Base-by-base conservation (phyloP, 1,140 invertebrate species). In the Rhopalosiphum padi region DNA sequence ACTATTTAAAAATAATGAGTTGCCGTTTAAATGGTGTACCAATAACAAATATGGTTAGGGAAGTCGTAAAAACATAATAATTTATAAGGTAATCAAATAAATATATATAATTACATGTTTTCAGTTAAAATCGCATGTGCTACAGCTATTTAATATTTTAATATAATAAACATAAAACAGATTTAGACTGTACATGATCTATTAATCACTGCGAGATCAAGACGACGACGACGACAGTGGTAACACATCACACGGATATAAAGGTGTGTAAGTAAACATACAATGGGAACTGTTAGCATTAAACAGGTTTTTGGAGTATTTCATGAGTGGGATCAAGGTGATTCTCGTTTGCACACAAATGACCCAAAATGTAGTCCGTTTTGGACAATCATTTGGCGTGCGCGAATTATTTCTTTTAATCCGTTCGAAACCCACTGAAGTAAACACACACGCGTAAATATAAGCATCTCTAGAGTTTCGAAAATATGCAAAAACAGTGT, bases 341-440 rank as follows among this genome's bases (percentile, higher is more conserved):
- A 82, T 46, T 91, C 55, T 43, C 90, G 60, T 91, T 91, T 91
- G 60, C 90, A 77, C 90, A 77, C 55, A 91, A 91, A 91, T 77
- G 53, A 91, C 90, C 90, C 90, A 91, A 91, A 91, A 77, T 91
- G 30, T 77, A 41, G 41, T 91, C 41, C 15, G 90, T 82, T 55
- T 89, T 89, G 35, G 35, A 89, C 88, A 89, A 89, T 53, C 48
- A 48, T 55, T 55, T 89, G 22, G 51, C 51, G 30, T 37, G 88
- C 37, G 51, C 87, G 51, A 89, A 53, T 89, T 51, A n/a, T 51
- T 51, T 51, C n/a, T 88, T 88, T 35, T 30, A 48, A 35, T 21
- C 46, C 86, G 46, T 88, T 21, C n/a, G 9, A 53, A 89, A 89
- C 88, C 88, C 48, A 89, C 46, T 53, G n/a, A 5, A 51, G 48